Base-by-base conservation (phyloP, 2,888 invertebrate species). In the Trichopoda pennipes region DNA sequence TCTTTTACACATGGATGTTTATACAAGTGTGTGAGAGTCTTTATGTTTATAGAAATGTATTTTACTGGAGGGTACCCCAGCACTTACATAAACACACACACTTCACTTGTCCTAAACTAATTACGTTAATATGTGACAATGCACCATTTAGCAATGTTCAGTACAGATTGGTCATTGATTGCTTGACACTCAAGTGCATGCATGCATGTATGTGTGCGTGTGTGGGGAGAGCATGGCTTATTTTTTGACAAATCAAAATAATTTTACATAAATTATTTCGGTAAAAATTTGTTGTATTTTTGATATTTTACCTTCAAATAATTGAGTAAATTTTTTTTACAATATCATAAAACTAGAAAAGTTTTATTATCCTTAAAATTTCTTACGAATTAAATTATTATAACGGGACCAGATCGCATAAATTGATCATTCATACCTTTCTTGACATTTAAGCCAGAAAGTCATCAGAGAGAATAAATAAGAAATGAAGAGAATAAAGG, bases 41-140 rank as follows among this genome's bases (percentile, higher is more conserved):
- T 19, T 44, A 21, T 8, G 28, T 61, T 0, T 53, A 17, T 38
- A 28, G 12, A 1, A 12, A 38, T 38, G 42, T 49, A 9, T 44
- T 9, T 17, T 32, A 14, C 23, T 64, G 9, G 8, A 32, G 38
- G 12, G 1, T 38, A 21, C 21, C 49, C 21, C 47, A 58, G 51
- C 53, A 82, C 49, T 12, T 7, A 28, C 28, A 28, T 47, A n/a
- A n/a, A n/a, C n/a, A n/a, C n/a, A n/a, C n/a, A n/a, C n/a, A n/a
- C n/a, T n/a, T n/a, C n/a, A 75, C 79, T 75, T 76, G 68, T 72
- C 49, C 80, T 77, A 82, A 84, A 84, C 84, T 84, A 84, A 84
- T 84, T 84, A 84, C 84, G 80, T 84, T 84, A 84, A 84, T 84
- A 84, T 84, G 77, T 75, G 84, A 82, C 80, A 80, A 78, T 83